Percentiles rank a stretch among this genome's conserved stretches.
These are phyloP conservation scores for Urocyon cinereoargenteus DNA, from an alignment of 2,797 vertebrate species.

Conservation along the genomic window DNA sequence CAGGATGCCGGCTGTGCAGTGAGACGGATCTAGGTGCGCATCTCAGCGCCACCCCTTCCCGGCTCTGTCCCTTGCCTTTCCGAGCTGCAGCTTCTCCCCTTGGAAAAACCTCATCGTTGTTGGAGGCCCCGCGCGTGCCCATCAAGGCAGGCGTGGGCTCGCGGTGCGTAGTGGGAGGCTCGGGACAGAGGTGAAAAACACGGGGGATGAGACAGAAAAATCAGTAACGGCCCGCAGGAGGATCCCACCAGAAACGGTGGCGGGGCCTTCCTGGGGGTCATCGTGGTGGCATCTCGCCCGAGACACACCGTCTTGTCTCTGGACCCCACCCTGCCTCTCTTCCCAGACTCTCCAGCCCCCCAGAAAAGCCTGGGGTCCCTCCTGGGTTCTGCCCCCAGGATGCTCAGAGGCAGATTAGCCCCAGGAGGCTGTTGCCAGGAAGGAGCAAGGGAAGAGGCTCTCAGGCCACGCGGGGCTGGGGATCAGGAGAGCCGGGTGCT, in stretches of 20 bases:
- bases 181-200: not conserved
- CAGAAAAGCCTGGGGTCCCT: not conserved
- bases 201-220: not conserved
- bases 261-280: fast-evolving
- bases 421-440: not conserved
- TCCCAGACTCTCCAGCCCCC: not conserved
- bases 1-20: not conserved
- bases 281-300: fast-evolving
- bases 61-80: not conserved
- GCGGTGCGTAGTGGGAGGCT: too few species aligned
- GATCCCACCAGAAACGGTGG: too few species aligned
- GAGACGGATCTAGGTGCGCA: fast-evolving
- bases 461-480: not conserved
- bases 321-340: not conserved
- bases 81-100: not conserved
- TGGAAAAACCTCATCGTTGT: not conserved
- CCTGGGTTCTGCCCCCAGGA: not conserved
- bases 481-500: not conserved
- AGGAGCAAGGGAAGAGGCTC: not conserved
- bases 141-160: not conserved
- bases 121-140: not conserved
- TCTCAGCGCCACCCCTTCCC: not conserved
- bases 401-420: not conserved
- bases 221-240: fast-evolving
- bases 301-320: not conserved